Evolutionary conservation across 2,888 invertebrate genomes (phyloP), one percentile per base, ranked within the genome.

Genomic region (Parochlus steinenii): DNA sequence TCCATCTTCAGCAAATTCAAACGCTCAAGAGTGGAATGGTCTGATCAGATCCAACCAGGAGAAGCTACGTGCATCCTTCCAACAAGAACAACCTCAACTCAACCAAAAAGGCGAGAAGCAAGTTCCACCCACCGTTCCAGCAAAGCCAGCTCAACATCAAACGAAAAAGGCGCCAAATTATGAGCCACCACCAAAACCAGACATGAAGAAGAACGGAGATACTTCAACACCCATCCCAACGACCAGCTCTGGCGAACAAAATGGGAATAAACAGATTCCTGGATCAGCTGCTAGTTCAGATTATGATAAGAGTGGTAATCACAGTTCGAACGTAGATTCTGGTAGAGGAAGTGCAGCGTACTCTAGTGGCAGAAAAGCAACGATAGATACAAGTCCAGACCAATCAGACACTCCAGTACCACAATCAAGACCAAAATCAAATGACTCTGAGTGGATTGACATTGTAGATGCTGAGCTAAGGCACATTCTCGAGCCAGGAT

Each of bases 321-420:
- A 74, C 43, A 75, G 74, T 8, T 78, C 77, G 1, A 78, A 79
- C 50, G 76, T 76, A 15, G 80, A 81, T 54, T 80, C 79, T 1
- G 80, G 80, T 12, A 62, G 80, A 43, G 80, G 80, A n/a, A 79
- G 79, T 50, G 79, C 78, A 5, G 77, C 78, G 28, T 79, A 79
- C 54, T 78, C 78, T 24, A 79, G 78, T 48, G 78, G 77, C 3
- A 58, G 76, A 41, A 58, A 73, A 46, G 55, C 62, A 6, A 51
- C 51, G 11, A 47, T 56, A 22, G 69, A 70, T 45, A 65, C 69
- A 2, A 69, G 67, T 25, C 68, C 65, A 3, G 72, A 72, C 45
- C 65, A 50, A 18, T 58, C 69, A 1, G 71, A 71, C 47, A 64
- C 65, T 8, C 61, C 60, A 5, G 17, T 41, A 12, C 36, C 36